Evolutionary conservation across 2,797 vertebrate genomes (phyloP).

Genomic region (Kryptopterus vitreolus): DNA sequence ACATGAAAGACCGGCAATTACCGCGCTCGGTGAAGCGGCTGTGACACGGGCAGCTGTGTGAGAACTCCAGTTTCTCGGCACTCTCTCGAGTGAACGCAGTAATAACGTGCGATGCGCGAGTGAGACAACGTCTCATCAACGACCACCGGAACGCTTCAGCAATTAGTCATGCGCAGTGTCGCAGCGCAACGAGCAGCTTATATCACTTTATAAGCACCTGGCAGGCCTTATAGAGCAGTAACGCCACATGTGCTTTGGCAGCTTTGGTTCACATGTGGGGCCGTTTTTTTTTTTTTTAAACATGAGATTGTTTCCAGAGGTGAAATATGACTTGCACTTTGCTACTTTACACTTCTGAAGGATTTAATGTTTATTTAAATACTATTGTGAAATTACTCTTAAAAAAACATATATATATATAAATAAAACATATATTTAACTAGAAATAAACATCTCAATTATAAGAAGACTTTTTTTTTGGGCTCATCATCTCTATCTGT

Average conservation of each 20-base stretch:
- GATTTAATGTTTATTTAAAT: background rate
- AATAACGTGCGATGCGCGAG: slow-evolving; percentile 48
- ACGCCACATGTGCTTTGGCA: background rate
- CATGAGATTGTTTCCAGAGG: background rate
- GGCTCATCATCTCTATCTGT: too few relatives aligned
- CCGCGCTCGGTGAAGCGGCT: slow-evolving; percentile 78
- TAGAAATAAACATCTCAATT: background rate
- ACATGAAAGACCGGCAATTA: slow-evolving; percentile 83
- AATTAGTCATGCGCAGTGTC: slow-evolving; percentile 9
- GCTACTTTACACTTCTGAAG: background rate
- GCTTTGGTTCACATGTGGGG: background rate
- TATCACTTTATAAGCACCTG: background rate
- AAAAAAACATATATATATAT: background rate
- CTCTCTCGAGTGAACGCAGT: slow-evolving; percentile 51
- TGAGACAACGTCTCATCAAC: slow-evolving; percentile 55
- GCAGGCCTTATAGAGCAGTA: background rate
- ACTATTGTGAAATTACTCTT: background rate
- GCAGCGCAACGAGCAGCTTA: background rate
- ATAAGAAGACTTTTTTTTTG: too few relatives aligned
- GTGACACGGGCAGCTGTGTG: slow-evolving; percentile 77
- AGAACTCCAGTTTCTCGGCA: slow-evolving; percentile 58
- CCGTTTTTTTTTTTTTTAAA: background rate
- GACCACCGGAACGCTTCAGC: slow-evolving; percentile 34
- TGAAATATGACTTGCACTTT: background rate
- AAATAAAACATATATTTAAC: background rate